Base-by-base conservation (phyloP, 1,140 invertebrate genomes). In the Pseudomyrmex sp. region DNA sequence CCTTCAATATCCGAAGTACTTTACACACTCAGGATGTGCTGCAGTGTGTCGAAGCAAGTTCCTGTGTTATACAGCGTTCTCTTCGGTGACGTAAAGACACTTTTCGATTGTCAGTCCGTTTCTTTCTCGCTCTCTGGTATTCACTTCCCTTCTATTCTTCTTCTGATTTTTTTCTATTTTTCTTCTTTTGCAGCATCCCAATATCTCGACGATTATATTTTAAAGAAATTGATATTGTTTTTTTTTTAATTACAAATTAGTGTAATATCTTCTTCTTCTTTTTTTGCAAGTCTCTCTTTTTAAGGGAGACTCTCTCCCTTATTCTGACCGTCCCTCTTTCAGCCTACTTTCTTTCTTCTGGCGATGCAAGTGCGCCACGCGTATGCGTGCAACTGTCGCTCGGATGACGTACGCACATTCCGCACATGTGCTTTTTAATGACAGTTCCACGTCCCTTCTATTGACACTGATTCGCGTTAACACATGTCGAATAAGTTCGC, bases 381-480 rank as follows among this genome's bases (percentile, higher is more conserved):
- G 58, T 52, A 26, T 50, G 23, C 54, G 50, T 61, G 54, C 66
- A 48, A 80, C 76, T 80, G 76, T 80, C 54, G 68, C 9, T 56
- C 80, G 50, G 66, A 72, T 77, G 70, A 62, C 70, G 15, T 76
- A 65, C 56, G 48, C 35, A 66, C 83, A 72, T 85, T 83, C 61
- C 83, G 59, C 62, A 87, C 77, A 89, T 87, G 68, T 87, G 56
- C 59, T 79, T 82, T 83, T 89, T 85, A 89, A 89, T 66, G 70
- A 85, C 85, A 66, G 79, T 83, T 83, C 85, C 74, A 59, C 44
- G 26, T 85, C 83, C 74, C 88, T 62, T 77, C 50, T 89, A 87
- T 89, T 89, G 83, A 87, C 88, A 87, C 88, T 89, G 88, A 89
- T 89, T 87, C 88, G 48, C 58, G 70, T 61, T 61, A 83, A 76